Evolutionary conservation across 2,888 invertebrate genomes (phyloP).

Genomic region (Nomada lathburiana): DNA sequence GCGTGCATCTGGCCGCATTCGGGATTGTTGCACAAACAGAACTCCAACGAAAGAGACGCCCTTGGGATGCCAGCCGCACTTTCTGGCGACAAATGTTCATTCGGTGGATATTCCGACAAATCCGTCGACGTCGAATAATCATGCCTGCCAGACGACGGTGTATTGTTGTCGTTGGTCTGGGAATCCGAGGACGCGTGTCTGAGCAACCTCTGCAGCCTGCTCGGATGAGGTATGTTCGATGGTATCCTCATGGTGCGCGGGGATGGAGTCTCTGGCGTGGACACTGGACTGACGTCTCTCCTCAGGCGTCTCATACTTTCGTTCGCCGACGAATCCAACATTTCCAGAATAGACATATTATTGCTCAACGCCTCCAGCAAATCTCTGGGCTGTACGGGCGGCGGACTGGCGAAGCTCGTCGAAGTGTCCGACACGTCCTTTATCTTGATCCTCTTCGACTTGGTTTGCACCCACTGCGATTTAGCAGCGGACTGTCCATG

Average conservation of each 20-base stretch:
- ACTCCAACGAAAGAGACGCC: constrained; percentile 25
- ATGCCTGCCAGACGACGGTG: constrained; percentile 40
- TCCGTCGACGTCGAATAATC: constrained; percentile 65
- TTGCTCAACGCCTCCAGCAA: constrained; percentile 58
- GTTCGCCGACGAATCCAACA: constrained; percentile 77
- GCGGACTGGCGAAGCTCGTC: constrained; percentile 81
- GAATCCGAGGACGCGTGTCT: constrained; percentile 36
- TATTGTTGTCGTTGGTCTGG: constrained; percentile 26
- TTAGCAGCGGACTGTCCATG: constrained; percentile 49
- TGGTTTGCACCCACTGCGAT: constrained; percentile 66
- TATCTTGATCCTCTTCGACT: constrained; percentile 64
- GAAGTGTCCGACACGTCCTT: constrained; percentile 80
- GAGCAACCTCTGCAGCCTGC: constrained; percentile 70
- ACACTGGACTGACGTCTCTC: constrained; percentile 79
- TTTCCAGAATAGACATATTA: constrained; percentile 79
- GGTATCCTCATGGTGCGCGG: constrained; percentile 79
- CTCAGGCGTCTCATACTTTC: constrained; percentile 65
- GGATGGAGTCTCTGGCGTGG: constrained; percentile 82
- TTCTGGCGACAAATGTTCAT: constrained; percentile 15
- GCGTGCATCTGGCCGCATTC: constrained; percentile 74
- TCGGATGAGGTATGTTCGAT: constrained; percentile 76
- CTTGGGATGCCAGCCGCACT: neutral
- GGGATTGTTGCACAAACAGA: constrained; percentile 77
- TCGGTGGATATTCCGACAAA: constrained; percentile 44
- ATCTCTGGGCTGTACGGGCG: constrained; percentile 66